Evolutionary conservation across 2,797 vertebrate species (phyloP).

Genomic region (Danio albolineatus): DNA sequence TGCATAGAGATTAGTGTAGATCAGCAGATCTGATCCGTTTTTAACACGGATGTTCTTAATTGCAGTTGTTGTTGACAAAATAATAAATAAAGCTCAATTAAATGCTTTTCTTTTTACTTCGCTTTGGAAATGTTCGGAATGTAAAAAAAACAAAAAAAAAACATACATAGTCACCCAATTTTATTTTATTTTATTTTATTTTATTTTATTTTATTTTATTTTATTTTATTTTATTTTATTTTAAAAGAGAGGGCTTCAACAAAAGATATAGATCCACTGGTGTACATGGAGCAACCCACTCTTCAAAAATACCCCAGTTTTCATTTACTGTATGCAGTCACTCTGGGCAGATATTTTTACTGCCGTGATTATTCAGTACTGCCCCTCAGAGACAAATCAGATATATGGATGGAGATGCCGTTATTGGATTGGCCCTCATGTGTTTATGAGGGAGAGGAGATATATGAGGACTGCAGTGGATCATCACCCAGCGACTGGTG

Average conservation of each 20-base stretch:
- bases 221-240: no score
- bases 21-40: no score
- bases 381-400: neutral
- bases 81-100: no score
- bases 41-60: conserved; percentile 3
- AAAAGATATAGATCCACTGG: neutral
- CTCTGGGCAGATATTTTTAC: conserved; percentile 30
- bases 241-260: neutral
- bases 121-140: no score
- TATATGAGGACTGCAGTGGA: conserved; percentile 18
- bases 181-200: no score
- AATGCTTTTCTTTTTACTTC: no score
- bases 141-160: no score
- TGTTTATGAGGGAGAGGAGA: conserved; percentile 36
- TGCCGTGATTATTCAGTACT: neutral
- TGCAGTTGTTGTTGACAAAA: neutral
- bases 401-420: conserved; percentile 33
- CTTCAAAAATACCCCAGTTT: neutral
- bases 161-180: no score
- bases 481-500: neutral
- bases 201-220: no score
- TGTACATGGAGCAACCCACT: neutral
- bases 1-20: conserved; percentile 21
- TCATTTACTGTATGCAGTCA: conserved; percentile 23
- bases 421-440: conserved; percentile 19